Conservation (phyloP, 2,888 invertebrate genomes). For the Trissonchulus sp. region DNA sequence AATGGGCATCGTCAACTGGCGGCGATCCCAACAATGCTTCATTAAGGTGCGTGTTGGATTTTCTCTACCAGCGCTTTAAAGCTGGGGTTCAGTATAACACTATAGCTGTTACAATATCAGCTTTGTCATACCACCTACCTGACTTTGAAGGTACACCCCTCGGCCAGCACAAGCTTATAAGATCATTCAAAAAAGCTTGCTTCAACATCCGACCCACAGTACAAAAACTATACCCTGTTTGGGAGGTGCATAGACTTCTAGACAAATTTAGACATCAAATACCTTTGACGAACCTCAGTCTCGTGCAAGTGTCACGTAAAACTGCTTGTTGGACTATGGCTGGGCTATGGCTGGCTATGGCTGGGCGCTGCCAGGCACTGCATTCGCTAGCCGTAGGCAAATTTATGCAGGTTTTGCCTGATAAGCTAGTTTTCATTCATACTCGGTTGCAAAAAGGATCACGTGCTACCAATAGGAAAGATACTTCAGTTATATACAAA, state of each 20-base stretch:
- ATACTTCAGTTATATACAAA: neutral
- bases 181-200: neutral
- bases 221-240: neutral
- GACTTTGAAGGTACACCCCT: neutral
- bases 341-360: too few species aligned
- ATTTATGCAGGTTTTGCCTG: neutral
- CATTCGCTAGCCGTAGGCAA: neutral
- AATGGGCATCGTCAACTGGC: neutral
- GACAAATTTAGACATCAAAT: neutral
- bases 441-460: neutral
- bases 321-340: neutral
- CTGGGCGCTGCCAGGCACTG: neutral
- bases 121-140: neutral
- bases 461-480: neutral
- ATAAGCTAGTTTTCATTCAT: neutral
- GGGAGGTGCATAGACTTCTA: neutral
- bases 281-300: neutral
- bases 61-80: neutral
- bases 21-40: neutral
- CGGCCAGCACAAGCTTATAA: neutral
- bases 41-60: neutral
- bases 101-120: neutral
- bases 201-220: neutral
- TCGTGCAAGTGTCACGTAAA: too few species aligned
- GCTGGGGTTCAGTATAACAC: neutral